Base-by-base conservation (phyloP, 1,140 invertebrate species). In the Centruroides sculpturatus region DNA sequence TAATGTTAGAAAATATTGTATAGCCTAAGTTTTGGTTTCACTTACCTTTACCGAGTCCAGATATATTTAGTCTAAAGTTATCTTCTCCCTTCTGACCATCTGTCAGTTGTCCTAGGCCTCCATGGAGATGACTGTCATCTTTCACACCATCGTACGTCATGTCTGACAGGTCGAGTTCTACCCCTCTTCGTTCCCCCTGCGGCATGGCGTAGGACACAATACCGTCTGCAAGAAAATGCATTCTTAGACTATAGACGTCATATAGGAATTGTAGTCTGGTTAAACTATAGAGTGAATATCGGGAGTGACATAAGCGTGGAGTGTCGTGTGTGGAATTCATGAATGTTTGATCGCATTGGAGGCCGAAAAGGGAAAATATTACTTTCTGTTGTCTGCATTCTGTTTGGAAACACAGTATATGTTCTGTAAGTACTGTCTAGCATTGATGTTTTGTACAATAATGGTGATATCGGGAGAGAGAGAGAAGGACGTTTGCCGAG, bases 61-160 rank as follows among this genome's bases (percentile, higher is more conserved):
- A 77, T 56, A 79, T 80, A 72, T 86, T 84, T n/a, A 80, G 73
- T 66, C 83, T 80, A 71, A 87, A 89, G 71, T 89, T 84, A 62
- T 86, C 83, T n/a, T 82, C 80, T 52, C 89, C 89, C 64, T 78
- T 79, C 65, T 82, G 80, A 9, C 92, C 91, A 72, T 95, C 90
- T 13, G 84, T 85, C 59, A 96, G 77, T 70, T 90, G 86, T n/a
- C 92, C 92, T 3, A 95, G 75, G 23, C 92, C 92, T 53, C 83
- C 80, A 12, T 79, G 74, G 59, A 92, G 79, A 64, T 84, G 73
- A 34, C 76, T 81, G 66, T 83, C 80, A 78, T 87, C 85, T 13
- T 73, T 63, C 59, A 83, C 79, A 3, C 94, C 93, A 74, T 98
- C 94, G 75, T 96, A 98, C 48, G 85, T 88, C 66, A 85, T 82